phyloP scores from a whole-genome alignment of 2,113 vertebrate species.

The Pituophis catenifer region DNA sequence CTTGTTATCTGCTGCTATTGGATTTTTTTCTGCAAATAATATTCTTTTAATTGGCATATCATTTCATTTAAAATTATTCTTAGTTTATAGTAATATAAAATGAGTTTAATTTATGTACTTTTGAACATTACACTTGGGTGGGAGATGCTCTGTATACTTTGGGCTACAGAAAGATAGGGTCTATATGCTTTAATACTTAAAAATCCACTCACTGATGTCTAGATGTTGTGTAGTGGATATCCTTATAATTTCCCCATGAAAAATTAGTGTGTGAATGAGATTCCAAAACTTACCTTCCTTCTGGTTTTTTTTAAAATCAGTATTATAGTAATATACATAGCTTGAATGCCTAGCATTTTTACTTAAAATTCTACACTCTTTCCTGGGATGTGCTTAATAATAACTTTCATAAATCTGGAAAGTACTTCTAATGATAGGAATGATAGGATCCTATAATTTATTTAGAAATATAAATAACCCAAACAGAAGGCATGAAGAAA shows the following conservation, averaged over 20 bases:
- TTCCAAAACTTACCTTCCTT: not conserved
- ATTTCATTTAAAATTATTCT: not conserved
- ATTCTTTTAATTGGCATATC: not conserved
- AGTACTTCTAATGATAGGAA: not conserved
- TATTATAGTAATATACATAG: not conserved
- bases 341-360: not conserved
- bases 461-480: not conserved
- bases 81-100: not conserved
- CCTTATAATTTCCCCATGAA: not conserved
- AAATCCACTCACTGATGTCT: not conserved
- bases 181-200: not conserved
- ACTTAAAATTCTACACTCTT: not conserved
- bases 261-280: not conserved
- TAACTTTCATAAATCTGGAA: not conserved
- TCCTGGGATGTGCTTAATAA: not conserved
- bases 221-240: not conserved
- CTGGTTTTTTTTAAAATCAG: not conserved
- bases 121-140: not conserved
- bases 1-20: not conserved
- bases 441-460: not conserved
- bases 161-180: not conserved
- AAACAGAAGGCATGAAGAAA: not conserved
- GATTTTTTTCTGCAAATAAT: not conserved
- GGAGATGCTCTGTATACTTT: not conserved
- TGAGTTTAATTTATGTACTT: not conserved